Evolutionary conservation across 2,888 invertebrate genomes (phyloP).

Genomic region (Meiosimyza decipiens): DNA sequence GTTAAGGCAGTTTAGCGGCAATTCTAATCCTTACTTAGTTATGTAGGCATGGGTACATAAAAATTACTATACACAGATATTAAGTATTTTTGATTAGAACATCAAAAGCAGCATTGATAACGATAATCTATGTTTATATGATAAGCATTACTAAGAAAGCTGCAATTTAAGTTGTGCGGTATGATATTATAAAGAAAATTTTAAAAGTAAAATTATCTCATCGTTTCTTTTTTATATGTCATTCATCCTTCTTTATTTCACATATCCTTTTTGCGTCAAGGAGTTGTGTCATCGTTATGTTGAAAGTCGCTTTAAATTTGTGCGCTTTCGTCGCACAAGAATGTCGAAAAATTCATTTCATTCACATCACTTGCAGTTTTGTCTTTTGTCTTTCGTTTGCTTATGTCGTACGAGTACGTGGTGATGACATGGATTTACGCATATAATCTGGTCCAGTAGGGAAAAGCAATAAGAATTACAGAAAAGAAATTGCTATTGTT

Average conservation of each 20-base stretch:
- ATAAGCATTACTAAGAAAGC: not conserved
- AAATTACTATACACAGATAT: too few species aligned
- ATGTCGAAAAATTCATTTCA: not conserved
- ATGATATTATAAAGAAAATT: not conserved
- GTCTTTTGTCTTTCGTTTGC: not conserved
- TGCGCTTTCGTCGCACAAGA: not conserved
- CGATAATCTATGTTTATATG: not conserved
- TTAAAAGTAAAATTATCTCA: not conserved
- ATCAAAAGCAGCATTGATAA: too few species aligned
- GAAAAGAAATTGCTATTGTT: too few species aligned
- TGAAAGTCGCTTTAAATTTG: not conserved
- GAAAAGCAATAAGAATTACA: not conserved
- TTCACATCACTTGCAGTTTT: slow-evolving; percentile 2
- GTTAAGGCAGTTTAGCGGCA: too few species aligned
- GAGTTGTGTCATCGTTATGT: not conserved
- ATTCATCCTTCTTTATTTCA: not conserved
- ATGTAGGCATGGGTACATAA: too few species aligned
- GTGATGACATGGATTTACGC: not conserved
- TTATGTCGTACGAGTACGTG: not conserved
- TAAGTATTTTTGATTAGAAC: too few species aligned
- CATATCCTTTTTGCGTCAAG: not conserved
- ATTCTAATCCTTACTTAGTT: too few species aligned
- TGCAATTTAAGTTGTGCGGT: not conserved
- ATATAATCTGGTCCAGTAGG: not conserved
- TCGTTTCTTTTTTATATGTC: not conserved